Evolutionary conservation across 1,140 invertebrate genomes (phyloP).

Genomic region (Heliconius himera): DNA sequence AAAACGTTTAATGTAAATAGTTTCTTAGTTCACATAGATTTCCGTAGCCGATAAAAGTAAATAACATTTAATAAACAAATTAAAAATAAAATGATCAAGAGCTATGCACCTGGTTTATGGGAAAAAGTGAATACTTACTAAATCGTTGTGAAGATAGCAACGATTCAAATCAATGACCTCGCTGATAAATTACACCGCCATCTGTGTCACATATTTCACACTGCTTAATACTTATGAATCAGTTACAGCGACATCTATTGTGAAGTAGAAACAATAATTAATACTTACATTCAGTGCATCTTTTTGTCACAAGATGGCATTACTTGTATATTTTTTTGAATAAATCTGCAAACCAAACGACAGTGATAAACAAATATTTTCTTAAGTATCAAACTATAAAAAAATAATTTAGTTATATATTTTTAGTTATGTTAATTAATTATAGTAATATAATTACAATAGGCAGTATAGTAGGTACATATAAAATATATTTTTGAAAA

Average conservation of each 20-base stretch:
- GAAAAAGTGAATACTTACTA: conserved; percentile 46
- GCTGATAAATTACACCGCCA: conserved; percentile 36
- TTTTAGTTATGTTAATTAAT: too few relatives aligned
- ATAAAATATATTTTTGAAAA: too few relatives aligned
- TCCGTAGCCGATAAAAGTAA: not conserved
- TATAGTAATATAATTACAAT: too few relatives aligned
- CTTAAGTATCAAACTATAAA: not conserved
- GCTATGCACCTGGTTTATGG: conserved; percentile 30
- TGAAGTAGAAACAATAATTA: conserved; percentile 11
- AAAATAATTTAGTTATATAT: too few relatives aligned
- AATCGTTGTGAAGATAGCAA: conserved; percentile 43
- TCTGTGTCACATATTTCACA: conserved; percentile 30
- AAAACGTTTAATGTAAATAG: not conserved
- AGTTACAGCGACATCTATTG: conserved; percentile 22
- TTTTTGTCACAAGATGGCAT: conserved; percentile 21
- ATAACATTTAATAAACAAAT: conserved; percentile 9
- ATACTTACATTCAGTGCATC: not conserved
- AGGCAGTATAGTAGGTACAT: too few relatives aligned
- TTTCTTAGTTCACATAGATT: not conserved
- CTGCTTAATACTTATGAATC: not conserved
- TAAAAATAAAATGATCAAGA: conserved; percentile 1
- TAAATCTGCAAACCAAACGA: too few relatives aligned
- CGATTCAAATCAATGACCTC: conserved; percentile 46
- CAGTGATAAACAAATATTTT: not conserved
- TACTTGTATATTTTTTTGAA: not conserved